Evolutionary conservation across 2,113 vertebrate genomes (phyloP).

Genomic region (Corythoichthys haematopterus): DNA sequence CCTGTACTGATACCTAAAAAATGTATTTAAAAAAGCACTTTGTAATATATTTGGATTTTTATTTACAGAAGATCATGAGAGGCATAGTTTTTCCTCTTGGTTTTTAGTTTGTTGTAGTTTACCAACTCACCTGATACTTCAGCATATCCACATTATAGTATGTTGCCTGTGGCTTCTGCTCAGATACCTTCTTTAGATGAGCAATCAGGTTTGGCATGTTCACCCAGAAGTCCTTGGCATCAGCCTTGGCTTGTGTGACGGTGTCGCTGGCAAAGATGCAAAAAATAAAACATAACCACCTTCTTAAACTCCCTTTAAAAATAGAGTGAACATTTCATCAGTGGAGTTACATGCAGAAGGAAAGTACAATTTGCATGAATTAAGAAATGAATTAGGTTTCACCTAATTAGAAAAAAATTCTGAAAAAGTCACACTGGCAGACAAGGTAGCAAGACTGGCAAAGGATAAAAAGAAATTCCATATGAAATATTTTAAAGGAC

Average conservation of each 20-base stretch:
- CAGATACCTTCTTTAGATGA: conserved; percentile 95
- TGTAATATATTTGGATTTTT: not conserved
- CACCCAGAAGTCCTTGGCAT: conserved; percentile 95
- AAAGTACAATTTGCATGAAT: not conserved
- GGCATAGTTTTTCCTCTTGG: not conserved
- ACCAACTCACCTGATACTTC: conserved; percentile 88
- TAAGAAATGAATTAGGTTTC: not conserved
- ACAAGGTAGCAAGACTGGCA: not conserved
- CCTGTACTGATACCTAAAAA: conserved; percentile 85
- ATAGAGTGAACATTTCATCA: not conserved
- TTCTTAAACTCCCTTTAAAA: not conserved
- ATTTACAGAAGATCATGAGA: not conserved
- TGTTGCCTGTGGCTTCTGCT: conserved; percentile 96
- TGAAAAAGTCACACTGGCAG: not conserved
- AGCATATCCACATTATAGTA: conserved; percentile 99
- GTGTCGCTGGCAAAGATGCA: conserved; percentile 72
- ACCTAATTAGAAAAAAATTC: not conserved
- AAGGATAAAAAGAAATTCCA: not conserved
- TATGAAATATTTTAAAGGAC: not conserved
- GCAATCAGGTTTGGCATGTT: conserved; percentile 98
- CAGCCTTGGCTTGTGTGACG: conserved; percentile 78
- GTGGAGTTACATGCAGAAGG: not conserved
- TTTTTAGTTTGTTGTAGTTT: not conserved
- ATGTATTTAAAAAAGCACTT: not conserved
- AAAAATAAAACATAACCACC: conserved; percentile 1